These are phyloP conservation scores for Drosophila helvetica DNA, from an alignment of 2,888 invertebrate species.

Conservation along the genomic window DNA sequence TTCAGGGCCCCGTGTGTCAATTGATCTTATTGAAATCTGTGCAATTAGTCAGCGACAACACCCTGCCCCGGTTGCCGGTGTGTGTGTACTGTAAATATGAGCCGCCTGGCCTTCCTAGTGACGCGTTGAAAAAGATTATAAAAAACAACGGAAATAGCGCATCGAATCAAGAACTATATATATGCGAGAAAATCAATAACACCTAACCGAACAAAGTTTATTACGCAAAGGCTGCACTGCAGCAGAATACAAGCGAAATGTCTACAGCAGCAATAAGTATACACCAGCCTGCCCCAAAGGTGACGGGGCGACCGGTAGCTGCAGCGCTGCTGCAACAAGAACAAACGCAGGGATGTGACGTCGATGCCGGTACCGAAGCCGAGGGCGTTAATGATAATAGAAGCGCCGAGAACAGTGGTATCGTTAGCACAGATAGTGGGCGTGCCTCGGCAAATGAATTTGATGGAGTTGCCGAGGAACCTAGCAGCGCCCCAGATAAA, in stretches of 20 bases:
- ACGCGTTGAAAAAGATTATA: slow-evolving; percentile 33
- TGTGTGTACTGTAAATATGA: slow-evolving; percentile 6
- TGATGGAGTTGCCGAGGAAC: slow-evolving; percentile 49
- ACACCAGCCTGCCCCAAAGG: slow-evolving; percentile 33
- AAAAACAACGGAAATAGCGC: slow-evolving; percentile 49
- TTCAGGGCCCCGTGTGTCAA: neutral
- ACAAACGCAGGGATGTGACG: slow-evolving; percentile 16
- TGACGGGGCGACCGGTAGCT: slow-evolving; percentile 20
- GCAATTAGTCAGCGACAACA: neutral
- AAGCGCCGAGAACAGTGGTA: slow-evolving; percentile 27
- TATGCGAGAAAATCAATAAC: slow-evolving; percentile 66
- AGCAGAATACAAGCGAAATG: slow-evolving; percentile 51
- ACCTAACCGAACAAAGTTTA: slow-evolving; percentile 27
- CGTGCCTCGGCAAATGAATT: slow-evolving; percentile 79
- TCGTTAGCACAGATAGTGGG: slow-evolving; percentile 74
- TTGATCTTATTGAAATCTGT: neutral
- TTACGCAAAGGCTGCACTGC: slow-evolving; percentile 35
- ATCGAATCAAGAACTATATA: slow-evolving; percentile 48
- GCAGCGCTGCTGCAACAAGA: slow-evolving; percentile 33
- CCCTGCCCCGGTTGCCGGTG: neutral
- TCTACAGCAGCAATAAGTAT: slow-evolving; percentile 63
- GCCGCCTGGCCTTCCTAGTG: slow-evolving; percentile 9
- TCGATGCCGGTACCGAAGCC: slow-evolving; percentile 23
- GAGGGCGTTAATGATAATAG: slow-evolving; percentile 38
- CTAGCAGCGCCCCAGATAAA: slow-evolving; percentile 29